Evolutionary conservation across 2,888 invertebrate genomes (phyloP).

Genomic region (Phaedon cochleariae): DNA sequence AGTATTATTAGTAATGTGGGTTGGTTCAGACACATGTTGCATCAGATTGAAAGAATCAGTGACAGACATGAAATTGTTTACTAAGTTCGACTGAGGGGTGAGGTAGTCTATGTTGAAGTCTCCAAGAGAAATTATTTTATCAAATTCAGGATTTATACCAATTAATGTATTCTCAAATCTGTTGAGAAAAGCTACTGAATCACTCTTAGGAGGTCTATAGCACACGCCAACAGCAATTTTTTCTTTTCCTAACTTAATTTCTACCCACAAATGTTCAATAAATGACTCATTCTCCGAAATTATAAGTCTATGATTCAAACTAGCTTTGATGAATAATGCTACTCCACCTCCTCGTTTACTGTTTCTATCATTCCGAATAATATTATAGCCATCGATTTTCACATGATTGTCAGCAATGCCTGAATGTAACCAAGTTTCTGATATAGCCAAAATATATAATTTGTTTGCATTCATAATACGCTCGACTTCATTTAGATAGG

Average conservation of each 20-base stretch:
- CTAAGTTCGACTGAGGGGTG: not conserved
- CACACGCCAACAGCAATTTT: constrained; percentile 1
- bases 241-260: not conserved
- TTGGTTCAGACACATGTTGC: not conserved
- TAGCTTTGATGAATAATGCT: not conserved
- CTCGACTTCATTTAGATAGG: no score
- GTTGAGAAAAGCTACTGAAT: not conserved
- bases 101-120: constrained; percentile 5
- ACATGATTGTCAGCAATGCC: no score
- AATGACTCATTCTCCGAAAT: no score
- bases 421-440: no score
- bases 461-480: no score
- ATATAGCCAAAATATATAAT: no score
- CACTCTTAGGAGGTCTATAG: constrained; percentile 4
- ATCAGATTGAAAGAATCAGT: constrained; percentile 2
- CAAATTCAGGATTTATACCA: not conserved
- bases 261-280: constrained; percentile 3
- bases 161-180: constrained; percentile 5
- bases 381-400: constrained; percentile 1
- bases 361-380: constrained; percentile 3
- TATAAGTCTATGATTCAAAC: no score
- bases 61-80: constrained; percentile 1
- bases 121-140: constrained; percentile 3
- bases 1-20: not conserved
- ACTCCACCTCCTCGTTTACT: constrained; percentile 2